Evolutionary conservation across 2,888 invertebrate species (phyloP).

Genomic region (Ecliptopera silaceata): DNA sequence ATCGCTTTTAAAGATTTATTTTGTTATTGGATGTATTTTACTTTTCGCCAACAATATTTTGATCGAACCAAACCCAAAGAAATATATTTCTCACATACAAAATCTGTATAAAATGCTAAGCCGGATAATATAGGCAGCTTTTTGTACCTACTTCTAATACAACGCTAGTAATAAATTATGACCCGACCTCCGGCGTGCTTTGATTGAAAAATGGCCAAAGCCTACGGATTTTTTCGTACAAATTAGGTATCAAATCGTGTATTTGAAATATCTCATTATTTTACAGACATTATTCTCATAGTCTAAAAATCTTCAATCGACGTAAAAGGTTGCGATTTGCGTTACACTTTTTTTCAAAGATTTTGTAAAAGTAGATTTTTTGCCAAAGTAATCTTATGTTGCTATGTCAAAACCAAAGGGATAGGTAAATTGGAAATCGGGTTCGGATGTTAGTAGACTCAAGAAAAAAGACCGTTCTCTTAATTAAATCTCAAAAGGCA

Average conservation of each 20-base stretch:
- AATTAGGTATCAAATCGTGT: constrained; percentile 8
- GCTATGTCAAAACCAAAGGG: too few relatives aligned
- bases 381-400: too few relatives aligned
- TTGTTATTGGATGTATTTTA: too few relatives aligned
- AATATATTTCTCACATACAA: constrained; percentile 4
- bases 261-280: constrained; percentile 13
- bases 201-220: constrained; percentile 16
- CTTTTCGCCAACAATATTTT: not conserved
- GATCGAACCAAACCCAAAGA: constrained; percentile 8
- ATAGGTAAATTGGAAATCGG: constrained; percentile 2
- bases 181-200: constrained; percentile 11
- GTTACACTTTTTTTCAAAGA: not conserved
- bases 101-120: constrained; percentile 14
- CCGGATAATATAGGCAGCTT: constrained; percentile 4
- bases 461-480: constrained; percentile 18
- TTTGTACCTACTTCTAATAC: constrained; percentile 8
- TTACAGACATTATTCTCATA: not conserved
- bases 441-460: constrained; percentile 4
- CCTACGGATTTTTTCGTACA: constrained; percentile 7
- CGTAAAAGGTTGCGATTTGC: too few relatives aligned
- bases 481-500: constrained; percentile 30
- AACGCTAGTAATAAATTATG: constrained; percentile 14
- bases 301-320: not conserved
- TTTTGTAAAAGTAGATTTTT: too few relatives aligned
- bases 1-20: too few relatives aligned